These are phyloP conservation scores for Ceyx margarethae DNA, from an alignment of 2,113 vertebrate species.

Conservation along the genomic window DNA sequence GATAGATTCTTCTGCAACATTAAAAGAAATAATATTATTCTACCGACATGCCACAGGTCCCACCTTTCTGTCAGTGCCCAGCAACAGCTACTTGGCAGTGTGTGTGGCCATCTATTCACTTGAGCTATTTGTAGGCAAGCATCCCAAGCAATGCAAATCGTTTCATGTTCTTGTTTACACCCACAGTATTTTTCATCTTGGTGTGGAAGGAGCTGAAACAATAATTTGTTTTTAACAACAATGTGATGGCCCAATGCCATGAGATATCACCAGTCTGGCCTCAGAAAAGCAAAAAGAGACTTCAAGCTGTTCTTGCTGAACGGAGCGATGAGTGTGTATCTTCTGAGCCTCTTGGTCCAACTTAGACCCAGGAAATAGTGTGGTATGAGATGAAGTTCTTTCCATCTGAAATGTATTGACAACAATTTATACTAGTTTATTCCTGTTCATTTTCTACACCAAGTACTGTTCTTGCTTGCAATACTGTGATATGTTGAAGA, in stretches of 20 bases:
- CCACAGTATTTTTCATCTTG: not conserved
- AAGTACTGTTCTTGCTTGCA: not conserved
- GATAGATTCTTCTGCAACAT: not conserved
- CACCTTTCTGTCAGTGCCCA: not conserved
- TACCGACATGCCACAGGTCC: not conserved
- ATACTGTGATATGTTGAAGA: not conserved
- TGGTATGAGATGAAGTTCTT: not conserved
- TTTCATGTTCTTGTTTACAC: not conserved
- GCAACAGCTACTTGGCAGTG: not conserved
- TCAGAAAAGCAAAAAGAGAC: not conserved
- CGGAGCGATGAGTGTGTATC: not conserved
- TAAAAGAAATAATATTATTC: not conserved
- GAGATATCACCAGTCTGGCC: fast-evolving
- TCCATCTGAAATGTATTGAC: not conserved
- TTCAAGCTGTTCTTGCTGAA: not conserved
- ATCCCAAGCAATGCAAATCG: not conserved
- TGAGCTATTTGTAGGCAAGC: not conserved
- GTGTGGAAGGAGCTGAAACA: not conserved
- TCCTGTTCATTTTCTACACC: not conserved
- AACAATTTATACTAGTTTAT: not conserved
- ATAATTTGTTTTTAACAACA: not conserved
- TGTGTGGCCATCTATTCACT: fast-evolving
- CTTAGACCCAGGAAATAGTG: not conserved
- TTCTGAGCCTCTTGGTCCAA: not conserved
- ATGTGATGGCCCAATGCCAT: not conserved